Evolutionary conservation across 2,113 vertebrate genomes (phyloP).

Genomic region (Petrocephalus microphthalmus): DNA sequence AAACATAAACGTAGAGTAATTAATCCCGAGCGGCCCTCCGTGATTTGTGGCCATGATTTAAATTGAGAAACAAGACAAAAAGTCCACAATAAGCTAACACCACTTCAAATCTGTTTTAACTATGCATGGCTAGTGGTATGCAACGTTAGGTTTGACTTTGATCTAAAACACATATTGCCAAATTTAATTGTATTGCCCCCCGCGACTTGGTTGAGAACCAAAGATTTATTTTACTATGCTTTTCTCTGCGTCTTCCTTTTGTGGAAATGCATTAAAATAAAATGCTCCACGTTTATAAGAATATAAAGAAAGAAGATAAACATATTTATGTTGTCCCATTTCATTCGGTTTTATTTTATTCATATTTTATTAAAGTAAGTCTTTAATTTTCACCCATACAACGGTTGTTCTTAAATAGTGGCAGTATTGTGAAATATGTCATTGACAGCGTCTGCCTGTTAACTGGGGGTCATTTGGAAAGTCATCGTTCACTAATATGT

Average conservation of each 20-base stretch:
- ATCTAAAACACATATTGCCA: not conserved
- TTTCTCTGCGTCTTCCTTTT: constrained; percentile 37
- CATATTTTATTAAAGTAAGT: not conserved
- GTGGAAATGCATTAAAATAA: constrained; percentile 17
- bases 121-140: constrained; percentile 22
- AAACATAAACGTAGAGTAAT: not conserved
- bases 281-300: constrained; percentile 13
- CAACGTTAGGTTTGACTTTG: constrained; percentile 6
- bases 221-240: constrained; percentile 43
- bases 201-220: constrained; percentile 47
- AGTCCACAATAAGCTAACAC: not conserved
- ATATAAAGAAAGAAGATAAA: not conserved
- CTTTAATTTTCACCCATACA: not conserved
- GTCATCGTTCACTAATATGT: not conserved
- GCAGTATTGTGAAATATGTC: not conserved
- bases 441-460: not conserved
- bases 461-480: not conserved
- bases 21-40: not conserved
- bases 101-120: not conserved
- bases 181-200: not conserved
- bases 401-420: not conserved
- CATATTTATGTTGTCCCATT: constrained; percentile 11
- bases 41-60: not conserved
- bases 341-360: not conserved
- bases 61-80: not conserved